Conservation (phyloP, 2,888 invertebrate species). For the Cepaea hortensis region DNA sequence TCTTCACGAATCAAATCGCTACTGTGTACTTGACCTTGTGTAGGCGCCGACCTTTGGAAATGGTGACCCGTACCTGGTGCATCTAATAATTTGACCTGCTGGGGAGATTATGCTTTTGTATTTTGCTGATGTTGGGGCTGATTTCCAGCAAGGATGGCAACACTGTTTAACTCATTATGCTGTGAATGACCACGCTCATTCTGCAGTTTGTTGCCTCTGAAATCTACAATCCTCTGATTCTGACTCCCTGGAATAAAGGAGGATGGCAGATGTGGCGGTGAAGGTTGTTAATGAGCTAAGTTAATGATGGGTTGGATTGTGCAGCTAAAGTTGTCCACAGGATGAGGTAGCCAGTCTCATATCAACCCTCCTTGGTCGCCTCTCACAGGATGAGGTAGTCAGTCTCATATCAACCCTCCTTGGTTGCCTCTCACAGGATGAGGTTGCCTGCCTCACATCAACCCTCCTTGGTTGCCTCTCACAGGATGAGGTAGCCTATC, state of each 20-base stretch:
- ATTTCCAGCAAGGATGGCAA: not conserved
- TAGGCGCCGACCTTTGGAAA: constrained; percentile 7
- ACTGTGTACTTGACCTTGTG: not conserved
- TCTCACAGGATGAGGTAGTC: no score
- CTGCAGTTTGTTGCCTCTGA: not conserved
- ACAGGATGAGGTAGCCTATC: no score
- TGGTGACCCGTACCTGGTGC: constrained; percentile 27
- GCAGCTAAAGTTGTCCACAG: no score
- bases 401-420: no score
- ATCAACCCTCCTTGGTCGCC: no score
- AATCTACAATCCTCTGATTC: constrained; percentile 16
- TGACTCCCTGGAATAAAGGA: constrained; percentile 1
- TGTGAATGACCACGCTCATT: constrained; percentile 3
- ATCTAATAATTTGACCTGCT: constrained; percentile 41
- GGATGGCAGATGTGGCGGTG: constrained; percentile 11
- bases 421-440: no score
- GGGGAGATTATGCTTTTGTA: constrained; percentile 6
- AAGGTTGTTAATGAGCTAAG: not conserved
- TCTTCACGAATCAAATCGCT: constrained; percentile 18
- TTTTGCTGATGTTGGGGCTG: constrained; percentile 14
- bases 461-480: no score
- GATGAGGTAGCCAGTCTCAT: no score
- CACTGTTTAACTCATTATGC: not conserved
- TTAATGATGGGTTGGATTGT: no score
- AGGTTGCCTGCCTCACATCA: no score